Percentiles rank a stretch among this genome's conserved stretches.
Conservation (phyloP, 2,113 vertebrate species). For the Anarrhichthys ocellatus region DNA sequence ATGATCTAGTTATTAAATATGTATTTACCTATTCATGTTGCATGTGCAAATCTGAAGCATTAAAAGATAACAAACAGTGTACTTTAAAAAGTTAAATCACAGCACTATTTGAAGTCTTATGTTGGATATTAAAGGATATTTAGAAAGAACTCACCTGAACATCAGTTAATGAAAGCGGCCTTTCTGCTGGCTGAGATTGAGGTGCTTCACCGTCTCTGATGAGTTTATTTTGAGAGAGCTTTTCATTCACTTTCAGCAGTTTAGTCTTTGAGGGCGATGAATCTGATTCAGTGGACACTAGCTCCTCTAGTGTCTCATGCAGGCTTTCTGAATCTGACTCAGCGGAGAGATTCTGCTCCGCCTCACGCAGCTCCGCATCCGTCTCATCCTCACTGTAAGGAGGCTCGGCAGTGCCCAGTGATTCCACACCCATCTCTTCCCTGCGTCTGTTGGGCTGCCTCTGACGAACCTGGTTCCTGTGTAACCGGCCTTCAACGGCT, state of each 20-base stretch:
- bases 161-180: background rate
- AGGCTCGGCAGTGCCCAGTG: conserved; percentile 41
- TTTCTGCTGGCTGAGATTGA: background rate
- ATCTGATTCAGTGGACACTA: background rate
- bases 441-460: conserved; percentile 19
- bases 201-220: background rate
- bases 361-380: conserved; percentile 29
- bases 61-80: conserved; percentile 11
- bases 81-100: conserved; percentile 1
- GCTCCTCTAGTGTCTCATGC: conserved; percentile 19
- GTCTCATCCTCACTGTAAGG: conserved; percentile 57
- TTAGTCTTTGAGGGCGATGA: conserved; percentile 15
- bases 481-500: background rate
- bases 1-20: conserved; percentile 1
- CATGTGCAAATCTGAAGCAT: conserved; percentile 42
- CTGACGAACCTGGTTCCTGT: conserved; percentile 39
- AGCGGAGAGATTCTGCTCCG: conserved; percentile 1
- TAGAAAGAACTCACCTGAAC: conserved; percentile 42
- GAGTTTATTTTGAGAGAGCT: background rate
- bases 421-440: conserved; percentile 60
- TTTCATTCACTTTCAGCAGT: background rate
- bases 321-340: conserved; percentile 38
- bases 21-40: conserved; percentile 57
- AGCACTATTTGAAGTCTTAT: background rate
- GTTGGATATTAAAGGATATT: background rate